Percentiles rank a stretch among this genome's conserved stretches.
Evolutionary conservation across 35 echinoderm and acorn worm genomes (phyloP).

Genomic region (Apostichopus californicus): DNA sequence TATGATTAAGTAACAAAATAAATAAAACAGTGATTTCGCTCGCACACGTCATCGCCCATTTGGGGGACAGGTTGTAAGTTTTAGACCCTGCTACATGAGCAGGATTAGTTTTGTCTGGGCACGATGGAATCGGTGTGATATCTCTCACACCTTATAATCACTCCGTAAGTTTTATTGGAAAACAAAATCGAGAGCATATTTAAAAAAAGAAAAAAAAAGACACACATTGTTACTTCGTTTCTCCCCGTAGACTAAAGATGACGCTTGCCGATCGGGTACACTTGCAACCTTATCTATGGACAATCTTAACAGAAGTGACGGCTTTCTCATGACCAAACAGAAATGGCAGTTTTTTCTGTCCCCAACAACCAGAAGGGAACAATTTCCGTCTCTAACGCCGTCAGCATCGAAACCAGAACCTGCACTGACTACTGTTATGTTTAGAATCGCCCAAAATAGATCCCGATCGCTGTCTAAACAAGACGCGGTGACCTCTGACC

Average conservation of each 20-base stretch:
- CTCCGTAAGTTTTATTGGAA: no score
- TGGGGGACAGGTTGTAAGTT: no score
- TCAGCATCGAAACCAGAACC: not conserved
- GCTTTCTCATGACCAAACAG: not conserved
- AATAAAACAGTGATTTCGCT: no score
- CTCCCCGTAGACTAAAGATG: not conserved
- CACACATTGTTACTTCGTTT: not conserved
- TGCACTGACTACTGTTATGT: not conserved
- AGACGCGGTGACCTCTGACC: not conserved
- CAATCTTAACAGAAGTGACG: not conserved
- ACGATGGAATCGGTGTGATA: no score
- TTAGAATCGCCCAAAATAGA: conserved; percentile 9
- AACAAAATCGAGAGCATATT: no score
- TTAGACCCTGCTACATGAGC: no score
- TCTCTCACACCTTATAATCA: no score
- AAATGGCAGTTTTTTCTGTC: conserved; percentile 11
- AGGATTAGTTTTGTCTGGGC: no score
- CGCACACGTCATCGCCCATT: no score
- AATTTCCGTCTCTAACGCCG: conserved; percentile 3
- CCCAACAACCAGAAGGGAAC: not conserved
- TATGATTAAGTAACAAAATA: no score
- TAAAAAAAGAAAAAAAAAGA: no score
- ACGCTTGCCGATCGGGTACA: not conserved
- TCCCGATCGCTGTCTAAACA: not conserved
- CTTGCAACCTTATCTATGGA: not conserved